A percentile compares a stretch with the other conserved stretches of the same genome.
Evolutionary conservation across 2,113 vertebrate species (phyloP).

Genomic region (Urocolius indicus): DNA sequence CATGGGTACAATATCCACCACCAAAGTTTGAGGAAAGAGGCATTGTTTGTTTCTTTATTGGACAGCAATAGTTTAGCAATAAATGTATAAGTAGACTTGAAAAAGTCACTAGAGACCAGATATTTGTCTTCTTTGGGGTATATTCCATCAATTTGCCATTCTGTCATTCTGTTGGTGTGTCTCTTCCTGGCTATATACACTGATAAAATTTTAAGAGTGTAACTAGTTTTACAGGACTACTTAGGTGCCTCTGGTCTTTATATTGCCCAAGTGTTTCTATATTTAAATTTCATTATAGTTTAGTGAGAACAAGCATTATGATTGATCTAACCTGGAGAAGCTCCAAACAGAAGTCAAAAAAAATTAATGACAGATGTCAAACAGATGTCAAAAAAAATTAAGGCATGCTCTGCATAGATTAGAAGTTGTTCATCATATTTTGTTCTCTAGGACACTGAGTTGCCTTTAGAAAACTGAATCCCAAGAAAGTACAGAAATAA

Average conservation of each 20-base stretch:
- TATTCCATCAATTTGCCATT: neutral
- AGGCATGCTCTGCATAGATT: neutral
- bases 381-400: neutral
- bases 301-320: neutral
- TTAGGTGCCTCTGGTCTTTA: neutral
- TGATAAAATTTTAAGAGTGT: neutral
- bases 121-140: neutral
- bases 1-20: neutral
- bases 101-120: neutral
- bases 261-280: neutral
- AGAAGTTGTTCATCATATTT: neutral
- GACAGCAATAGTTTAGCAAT: neutral
- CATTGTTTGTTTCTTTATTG: neutral
- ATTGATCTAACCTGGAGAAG: neutral
- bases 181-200: neutral
- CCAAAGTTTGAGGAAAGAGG: neutral
- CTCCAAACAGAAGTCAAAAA: neutral
- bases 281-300: neutral
- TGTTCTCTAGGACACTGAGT: neutral
- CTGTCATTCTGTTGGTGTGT: neutral
- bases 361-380: no score
- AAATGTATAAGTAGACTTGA: neutral
- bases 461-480: neutral
- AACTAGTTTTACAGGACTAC: neutral
- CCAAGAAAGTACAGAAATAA: neutral